Evolutionary conservation across 1,140 invertebrate species (phyloP), one percentile per base, ranked within the genome.

Genomic region (Temnothorax longispinosus): DNA sequence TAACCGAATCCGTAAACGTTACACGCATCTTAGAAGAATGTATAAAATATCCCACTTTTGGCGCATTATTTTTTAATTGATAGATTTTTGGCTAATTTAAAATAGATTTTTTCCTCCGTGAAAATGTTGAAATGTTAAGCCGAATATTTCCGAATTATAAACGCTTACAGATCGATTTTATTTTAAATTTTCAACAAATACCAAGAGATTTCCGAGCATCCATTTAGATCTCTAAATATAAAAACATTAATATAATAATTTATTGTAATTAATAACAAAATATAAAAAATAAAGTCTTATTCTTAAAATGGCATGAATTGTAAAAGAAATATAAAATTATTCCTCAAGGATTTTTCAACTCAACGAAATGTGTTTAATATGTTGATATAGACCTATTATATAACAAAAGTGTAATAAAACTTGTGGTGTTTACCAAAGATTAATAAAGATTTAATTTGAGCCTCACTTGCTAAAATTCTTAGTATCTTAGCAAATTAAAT

Each of bases 241-340:
- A 74, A 72, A 74, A 8, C 18, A 18, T 52, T 52, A 74, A 18
- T 38, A 52, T 69, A 13, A 69, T 27, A 35, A 74, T 54, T 54
- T 72, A 80, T 47, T 47, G 13, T 74, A 86, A 62, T 41, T 72
- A n/a, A 81, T 32, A 32, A 4, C 1, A 41, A 82, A 64, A 86
- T 67, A 32, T 82, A 71, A 74, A 78, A 85, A 54, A 64, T 64
- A 81, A 81, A 52, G 8, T 35, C 56, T 75, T 38, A 18, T 47
- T 15, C 32, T 64, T 64, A 60, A 64, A 74, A 56, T 15, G 3
- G 10, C 10, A 72, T 78, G 21, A 54, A 54, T 54, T 54, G 18
- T 54, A 54, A 54, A 54, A 54, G 15, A 0, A 54, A 50, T 89
- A 44, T 44, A 44, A 67, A 81, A 65, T 80, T 50, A 35, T 76